Conservation (phyloP, 2,113 vertebrate species). For the Stigmatopora nigra region DNA sequence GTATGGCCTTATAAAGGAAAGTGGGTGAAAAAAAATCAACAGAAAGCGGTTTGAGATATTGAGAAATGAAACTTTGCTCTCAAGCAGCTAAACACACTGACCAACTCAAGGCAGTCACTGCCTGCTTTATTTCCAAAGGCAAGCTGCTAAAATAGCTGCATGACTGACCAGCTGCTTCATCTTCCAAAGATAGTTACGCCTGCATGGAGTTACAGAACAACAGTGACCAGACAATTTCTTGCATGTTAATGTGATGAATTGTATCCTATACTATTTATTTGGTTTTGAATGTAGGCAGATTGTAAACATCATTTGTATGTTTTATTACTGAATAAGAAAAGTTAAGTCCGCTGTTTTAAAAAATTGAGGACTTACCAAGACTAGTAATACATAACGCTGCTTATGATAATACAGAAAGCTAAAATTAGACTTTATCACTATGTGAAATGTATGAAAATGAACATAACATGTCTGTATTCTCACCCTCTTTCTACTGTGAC, state of each 20-base stretch:
- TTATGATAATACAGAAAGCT: too few relatives aligned
- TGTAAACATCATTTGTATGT: too few relatives aligned
- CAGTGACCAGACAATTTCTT: neutral
- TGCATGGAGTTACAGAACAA: conserved; percentile 15
- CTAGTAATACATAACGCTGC: too few relatives aligned
- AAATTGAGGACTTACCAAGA: too few relatives aligned
- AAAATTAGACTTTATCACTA: too few relatives aligned
- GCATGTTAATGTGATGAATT: neutral
- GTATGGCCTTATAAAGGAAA: neutral
- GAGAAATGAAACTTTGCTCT: conserved; percentile 6
- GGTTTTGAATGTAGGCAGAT: too few relatives aligned
- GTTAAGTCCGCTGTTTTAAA: too few relatives aligned
- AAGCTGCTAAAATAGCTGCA: conserved; percentile 52
- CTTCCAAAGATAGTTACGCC: conserved; percentile 32
- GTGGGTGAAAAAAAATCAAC: neutral
- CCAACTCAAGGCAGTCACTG: conserved; percentile 32
- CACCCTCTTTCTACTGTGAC: too few relatives aligned
- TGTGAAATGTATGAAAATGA: too few relatives aligned
- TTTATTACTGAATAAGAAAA: too few relatives aligned
- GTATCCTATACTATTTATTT: too few relatives aligned
- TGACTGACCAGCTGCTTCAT: conserved; percentile 46
- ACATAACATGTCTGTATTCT: too few relatives aligned
- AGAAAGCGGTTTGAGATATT: conserved; percentile 1
- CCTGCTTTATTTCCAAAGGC: conserved; percentile 49
- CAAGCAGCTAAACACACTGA: conserved; percentile 11